Evolutionary conservation across 2,888 invertebrate genomes (phyloP), one percentile per base, ranked within the genome.

Genomic region (Calliopum simillimum): DNA sequence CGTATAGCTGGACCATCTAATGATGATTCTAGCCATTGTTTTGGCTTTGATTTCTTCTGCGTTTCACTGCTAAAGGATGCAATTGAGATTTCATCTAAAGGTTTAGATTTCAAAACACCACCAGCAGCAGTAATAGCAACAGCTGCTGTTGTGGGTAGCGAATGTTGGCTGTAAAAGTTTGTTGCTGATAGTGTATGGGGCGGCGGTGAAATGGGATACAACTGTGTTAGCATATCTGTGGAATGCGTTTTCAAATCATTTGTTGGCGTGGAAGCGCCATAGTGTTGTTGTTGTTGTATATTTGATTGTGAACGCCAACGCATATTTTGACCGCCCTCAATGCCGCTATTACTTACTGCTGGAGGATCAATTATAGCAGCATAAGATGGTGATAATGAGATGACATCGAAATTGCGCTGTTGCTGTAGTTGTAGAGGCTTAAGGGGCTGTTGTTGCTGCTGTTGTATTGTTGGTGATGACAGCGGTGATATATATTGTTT

Each of bases 1-100:
- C 59, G 78, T 73, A 75, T 82, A 49, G 62, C 75, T 11, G 86
- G 86, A 0, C 85, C 84, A 73, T 86, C 86, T 5, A 86, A 73
- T 2, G 86, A 86, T 0, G 86, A 86, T 65, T 86, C 86, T 67
- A 85, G 71, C 86, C 86, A 86, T 71, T 84, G 84, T 72, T 86
- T 86, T 12, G 85, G 78, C 74, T 84, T 86, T 14, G 76, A 76
- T 68, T 81, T 80, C 75, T 85, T 85, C 65, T 82, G 86, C 0
- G 80, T 80, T 56, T 82, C 83, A 43, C 79, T 81, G 59, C 78
- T 80, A 13, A 78, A 76, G 2, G 85, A 85, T 11, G 82, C 82
- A 33, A 85, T 74, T 1, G 86, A 85, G n/a, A 85, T 79, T 70
- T 84, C 81, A 70, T 86, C 86, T 25, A 78, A 74, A 1, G 78